Evolutionary conservation across 2,888 invertebrate genomes (phyloP).

Genomic region (Nesidiocoris tenuis): DNA sequence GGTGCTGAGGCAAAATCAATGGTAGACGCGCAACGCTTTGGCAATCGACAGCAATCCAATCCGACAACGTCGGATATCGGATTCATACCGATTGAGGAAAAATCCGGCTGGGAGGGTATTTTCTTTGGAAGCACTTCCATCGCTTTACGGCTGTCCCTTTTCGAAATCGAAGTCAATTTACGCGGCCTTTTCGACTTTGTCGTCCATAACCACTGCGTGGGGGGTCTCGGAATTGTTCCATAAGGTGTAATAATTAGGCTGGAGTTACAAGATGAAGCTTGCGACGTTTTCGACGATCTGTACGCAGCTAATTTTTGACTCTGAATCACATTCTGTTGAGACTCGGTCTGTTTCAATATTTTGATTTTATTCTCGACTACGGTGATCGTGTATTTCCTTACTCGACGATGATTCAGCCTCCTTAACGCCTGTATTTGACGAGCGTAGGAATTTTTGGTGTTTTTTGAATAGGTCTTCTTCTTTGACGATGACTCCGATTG

Average conservation of each 20-base stretch:
- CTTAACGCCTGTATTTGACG: background rate
- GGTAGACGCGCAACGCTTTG: background rate
- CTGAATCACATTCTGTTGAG: background rate
- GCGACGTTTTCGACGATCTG: background rate
- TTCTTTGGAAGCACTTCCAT: background rate
- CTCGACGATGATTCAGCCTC: background rate
- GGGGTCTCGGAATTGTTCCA: background rate
- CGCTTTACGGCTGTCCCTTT: background rate
- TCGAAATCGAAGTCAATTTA: constrained; percentile 10
- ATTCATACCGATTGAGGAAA: background rate
- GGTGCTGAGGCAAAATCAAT: constrained; percentile 14
- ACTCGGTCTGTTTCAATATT: background rate
- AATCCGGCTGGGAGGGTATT: background rate
- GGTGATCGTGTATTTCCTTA: background rate
- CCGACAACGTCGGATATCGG: background rate
- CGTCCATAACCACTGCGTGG: background rate
- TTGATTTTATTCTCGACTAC: constrained; percentile 27
- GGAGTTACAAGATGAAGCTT: background rate
- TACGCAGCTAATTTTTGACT: no score
- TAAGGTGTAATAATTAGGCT: no score
- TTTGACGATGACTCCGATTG: background rate
- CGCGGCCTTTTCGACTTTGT: background rate
- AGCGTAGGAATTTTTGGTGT: background rate
- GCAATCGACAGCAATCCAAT: background rate
- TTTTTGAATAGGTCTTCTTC: background rate